Percentiles rank a stretch among this genome's conserved stretches.
Conservation (phyloP, 1,140 invertebrate species). For the Leptonema lineaticorne region DNA sequence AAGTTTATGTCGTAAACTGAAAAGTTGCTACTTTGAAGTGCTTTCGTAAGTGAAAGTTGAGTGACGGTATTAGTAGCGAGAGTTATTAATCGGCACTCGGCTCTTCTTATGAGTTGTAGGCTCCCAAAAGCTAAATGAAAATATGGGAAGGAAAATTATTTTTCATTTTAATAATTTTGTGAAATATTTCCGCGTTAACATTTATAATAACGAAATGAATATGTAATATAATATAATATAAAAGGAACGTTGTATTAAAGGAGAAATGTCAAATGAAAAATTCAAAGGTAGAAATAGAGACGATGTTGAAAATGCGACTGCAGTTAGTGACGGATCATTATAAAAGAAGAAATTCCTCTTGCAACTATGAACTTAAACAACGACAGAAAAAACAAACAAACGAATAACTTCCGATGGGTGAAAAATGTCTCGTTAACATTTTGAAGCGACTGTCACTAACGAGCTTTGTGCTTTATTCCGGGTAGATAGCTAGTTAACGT, state of each 20-base stretch:
- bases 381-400: neutral
- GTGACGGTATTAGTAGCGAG: conserved; percentile 16
- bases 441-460: conserved; percentile 23
- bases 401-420: conserved; percentile 26
- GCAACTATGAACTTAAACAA: conserved; percentile 17
- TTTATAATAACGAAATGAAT: neutral
- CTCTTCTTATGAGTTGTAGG: neutral
- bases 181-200: neutral
- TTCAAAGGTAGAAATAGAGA: neutral
- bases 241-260: neutral
- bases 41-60: conserved; percentile 13
- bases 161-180: no score
- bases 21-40: conserved; percentile 4
- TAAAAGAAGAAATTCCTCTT: neutral
- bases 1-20: conserved; percentile 3
- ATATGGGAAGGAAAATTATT: no score
- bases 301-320: neutral
- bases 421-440: conserved; percentile 38
- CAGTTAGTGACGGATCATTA: conserved; percentile 18
- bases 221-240: neutral
- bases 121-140: neutral
- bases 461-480: conserved; percentile 1
- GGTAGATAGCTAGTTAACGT: conserved; percentile 6
- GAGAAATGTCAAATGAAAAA: neutral
- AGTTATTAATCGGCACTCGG: neutral